Conservation (phyloP, 2,113 vertebrate species). For the Trogon melanurus region DNA sequence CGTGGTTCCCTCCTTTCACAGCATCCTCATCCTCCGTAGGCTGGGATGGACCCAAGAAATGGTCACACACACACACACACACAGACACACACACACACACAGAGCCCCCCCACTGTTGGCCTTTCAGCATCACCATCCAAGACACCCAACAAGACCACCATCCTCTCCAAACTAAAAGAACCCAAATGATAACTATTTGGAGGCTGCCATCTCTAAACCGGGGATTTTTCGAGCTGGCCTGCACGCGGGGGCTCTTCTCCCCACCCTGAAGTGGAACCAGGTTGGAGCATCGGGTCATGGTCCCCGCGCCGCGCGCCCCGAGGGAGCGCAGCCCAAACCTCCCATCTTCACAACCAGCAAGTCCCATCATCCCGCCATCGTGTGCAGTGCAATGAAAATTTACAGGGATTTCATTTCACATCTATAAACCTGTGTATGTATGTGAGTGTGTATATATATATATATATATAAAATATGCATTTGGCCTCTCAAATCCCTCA, state of each 20-base stretch:
- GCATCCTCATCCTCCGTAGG: not conserved
- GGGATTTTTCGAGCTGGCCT: not conserved
- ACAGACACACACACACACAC: not conserved
- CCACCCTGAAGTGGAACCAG: not conserved
- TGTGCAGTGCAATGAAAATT: not conserved
- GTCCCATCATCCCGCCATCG: not conserved
- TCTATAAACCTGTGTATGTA: not conserved
- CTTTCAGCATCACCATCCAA: not conserved
- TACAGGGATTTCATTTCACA: not conserved
- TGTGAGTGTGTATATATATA: not conserved
- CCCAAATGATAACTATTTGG: accelerated
- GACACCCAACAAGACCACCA: not conserved
- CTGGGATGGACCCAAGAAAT: accelerated
- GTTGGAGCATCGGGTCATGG: accelerated
- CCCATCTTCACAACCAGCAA: not conserved
- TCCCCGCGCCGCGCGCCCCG: accelerated
- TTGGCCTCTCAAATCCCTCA: not conserved
- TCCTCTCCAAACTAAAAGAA: not conserved
- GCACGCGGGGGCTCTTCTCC: accelerated
- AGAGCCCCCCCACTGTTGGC: not conserved
- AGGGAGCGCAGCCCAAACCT: not conserved
- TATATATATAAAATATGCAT: not conserved
- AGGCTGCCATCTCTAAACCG: not conserved
- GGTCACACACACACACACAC: not conserved
- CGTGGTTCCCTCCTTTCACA: not conserved